Percentiles rank a stretch among this genome's conserved stretches.
phyloP scores from a whole-genome alignment of 2,797 vertebrate species.

The Epinephelus malabaricus region DNA sequence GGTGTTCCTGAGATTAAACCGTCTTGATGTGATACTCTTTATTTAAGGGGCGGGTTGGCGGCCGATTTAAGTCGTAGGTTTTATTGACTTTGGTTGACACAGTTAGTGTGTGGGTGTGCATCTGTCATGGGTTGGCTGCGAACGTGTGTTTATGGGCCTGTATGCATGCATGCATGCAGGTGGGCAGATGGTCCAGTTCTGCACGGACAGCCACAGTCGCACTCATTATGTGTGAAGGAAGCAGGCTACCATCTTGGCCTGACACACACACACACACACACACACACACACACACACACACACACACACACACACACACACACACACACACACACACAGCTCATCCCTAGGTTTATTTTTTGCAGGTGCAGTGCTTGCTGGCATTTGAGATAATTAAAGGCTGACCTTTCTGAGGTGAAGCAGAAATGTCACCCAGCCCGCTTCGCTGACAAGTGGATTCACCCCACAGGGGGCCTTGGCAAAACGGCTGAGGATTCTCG shows the following conservation, averaged over 20 bases:
- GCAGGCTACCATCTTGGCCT: conserved; percentile 52
- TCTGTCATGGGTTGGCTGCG: conserved; percentile 47
- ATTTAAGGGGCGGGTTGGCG: conserved; percentile 38
- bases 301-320: conserved; percentile 53
- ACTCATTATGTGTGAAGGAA: conserved; percentile 57
- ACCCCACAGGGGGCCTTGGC: conserved; percentile 66
- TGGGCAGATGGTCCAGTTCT: conserved; percentile 80
- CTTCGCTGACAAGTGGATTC: conserved; percentile 81
- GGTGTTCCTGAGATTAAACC: conserved; percentile 40
- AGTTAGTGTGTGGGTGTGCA: conserved; percentile 42
- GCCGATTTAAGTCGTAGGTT: conserved; percentile 43
- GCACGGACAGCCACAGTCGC: conserved; percentile 65
- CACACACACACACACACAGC: conserved; percentile 30
- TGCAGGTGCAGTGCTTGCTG: conserved; percentile 83
- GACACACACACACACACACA: conserved; percentile 34
- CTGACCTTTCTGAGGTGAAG: conserved; percentile 87
- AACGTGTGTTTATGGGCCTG: conserved; percentile 47
- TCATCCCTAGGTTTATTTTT: conserved; percentile 74
- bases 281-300: conserved; percentile 51
- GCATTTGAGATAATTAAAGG: conserved; percentile 89
- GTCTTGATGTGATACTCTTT: conserved; percentile 49
- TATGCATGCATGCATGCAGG: conserved; percentile 55
- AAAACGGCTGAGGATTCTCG: conserved; percentile 64
- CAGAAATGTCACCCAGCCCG: conserved; percentile 86
- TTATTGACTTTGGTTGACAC: conserved; percentile 56